Evolutionary conservation across 1,140 invertebrate genomes (phyloP), one percentile per base, ranked within the genome.

Genomic region (Drosophila ficusphila): DNA sequence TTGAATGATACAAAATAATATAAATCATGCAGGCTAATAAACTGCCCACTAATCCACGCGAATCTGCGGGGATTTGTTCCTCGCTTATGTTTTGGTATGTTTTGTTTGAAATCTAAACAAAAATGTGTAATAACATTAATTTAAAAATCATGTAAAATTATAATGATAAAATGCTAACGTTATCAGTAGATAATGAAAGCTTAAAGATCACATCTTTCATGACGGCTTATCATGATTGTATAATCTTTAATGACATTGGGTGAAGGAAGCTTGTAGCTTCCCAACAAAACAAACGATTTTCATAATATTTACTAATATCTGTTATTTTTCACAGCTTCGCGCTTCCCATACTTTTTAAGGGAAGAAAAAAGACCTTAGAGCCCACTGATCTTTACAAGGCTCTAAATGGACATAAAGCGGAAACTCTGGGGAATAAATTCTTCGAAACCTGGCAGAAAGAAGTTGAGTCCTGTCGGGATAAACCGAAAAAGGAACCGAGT

Each of bases 321-420:
- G 0, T 33, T 34, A 12, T 64, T 47, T 34, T 16, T 14, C 3
- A 38, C 42, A 93, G 92, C 56, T 93, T 92, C 61, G 92, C 91
- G 0, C 62, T 93, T 31, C 92, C 92, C 23, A 92, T 92, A 23
- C 92, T 93, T 51, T 90, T 91, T 38, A 91, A 91, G 64, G 93
- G 93, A 21, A 91, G 91, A 39, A 92, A 92, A 57, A 91, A 92
- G 54, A 93, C 93, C 21, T 62, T 94, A 11, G 92, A 93, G 71
- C 90, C 92, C 11, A 68, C 86, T 4, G 94, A 94, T 89, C 82
- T 94, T 0, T 93, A 92, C 70, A 82, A 92, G 68, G 91, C 94
- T 7, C 76, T 94, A 0, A 91, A 91, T 16, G 92, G 93, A 48
- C 93, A 94, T 72, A 90, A 91, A 51, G 41, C 70, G 49, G 89